Conservation (phyloP, 1,140 invertebrate species). For the Eueides isabella region DNA sequence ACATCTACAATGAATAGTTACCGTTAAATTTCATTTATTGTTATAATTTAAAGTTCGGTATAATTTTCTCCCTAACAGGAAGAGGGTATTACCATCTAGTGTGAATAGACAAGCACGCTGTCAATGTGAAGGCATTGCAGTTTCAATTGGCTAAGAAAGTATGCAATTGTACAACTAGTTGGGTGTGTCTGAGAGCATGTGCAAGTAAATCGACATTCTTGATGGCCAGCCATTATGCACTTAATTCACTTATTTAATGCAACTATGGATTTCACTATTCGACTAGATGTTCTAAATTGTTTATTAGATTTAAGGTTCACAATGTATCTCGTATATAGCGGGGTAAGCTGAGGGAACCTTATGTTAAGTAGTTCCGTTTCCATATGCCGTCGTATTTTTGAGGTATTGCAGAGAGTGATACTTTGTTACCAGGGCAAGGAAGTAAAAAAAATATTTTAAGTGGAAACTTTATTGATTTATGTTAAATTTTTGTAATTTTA, state of each 20-base stretch:
- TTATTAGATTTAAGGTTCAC: neutral
- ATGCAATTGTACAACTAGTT: slow-evolving; percentile 18
- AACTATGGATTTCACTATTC: neutral
- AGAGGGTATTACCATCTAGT: slow-evolving; percentile 7
- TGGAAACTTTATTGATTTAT: too few species aligned
- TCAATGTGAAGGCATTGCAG: slow-evolving; percentile 20
- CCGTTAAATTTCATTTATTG: neutral
- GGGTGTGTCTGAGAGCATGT: slow-evolving; percentile 20
- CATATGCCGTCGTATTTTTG: too few species aligned
- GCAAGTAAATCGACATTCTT: slow-evolving; percentile 18
- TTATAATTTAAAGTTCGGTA: neutral
- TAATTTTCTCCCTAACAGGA: neutral
- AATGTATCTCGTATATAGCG: neutral
- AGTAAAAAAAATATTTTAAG: too few species aligned
- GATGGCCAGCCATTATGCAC: slow-evolving; percentile 6
- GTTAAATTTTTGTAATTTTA: too few species aligned
- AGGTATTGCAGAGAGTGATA: too few species aligned
- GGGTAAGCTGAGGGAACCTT: too few species aligned
- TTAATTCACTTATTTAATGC: slow-evolving; percentile 1
- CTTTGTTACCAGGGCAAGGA: too few species aligned
- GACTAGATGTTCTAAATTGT: neutral
- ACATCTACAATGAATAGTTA: too few species aligned
- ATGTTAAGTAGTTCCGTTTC: too few species aligned
- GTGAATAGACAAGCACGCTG: slow-evolving; percentile 17
- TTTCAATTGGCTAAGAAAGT: slow-evolving; percentile 26